Evolutionary conservation across 2,113 vertebrate genomes (phyloP).

Genomic region (Neolamprologus fasciatus): DNA sequence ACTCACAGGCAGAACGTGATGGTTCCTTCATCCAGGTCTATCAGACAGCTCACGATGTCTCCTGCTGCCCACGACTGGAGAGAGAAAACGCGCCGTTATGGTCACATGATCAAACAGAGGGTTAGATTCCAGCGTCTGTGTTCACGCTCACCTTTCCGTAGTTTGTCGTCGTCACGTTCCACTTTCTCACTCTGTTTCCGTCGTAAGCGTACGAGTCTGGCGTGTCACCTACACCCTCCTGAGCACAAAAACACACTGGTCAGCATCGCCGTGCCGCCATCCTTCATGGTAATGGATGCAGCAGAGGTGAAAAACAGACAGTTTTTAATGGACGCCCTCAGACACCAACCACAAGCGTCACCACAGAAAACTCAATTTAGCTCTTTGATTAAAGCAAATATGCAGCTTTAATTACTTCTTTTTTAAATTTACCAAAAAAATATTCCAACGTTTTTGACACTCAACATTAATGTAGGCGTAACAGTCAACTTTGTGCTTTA

Average conservation of each 20-base stretch:
- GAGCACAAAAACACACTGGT: neutral
- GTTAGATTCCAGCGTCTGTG: neutral
- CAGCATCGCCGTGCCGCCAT: neutral
- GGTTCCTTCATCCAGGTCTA: slow-evolving; percentile 90
- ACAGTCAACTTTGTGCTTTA: neutral
- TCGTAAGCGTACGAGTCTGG: slow-evolving; percentile 95
- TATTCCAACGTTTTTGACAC: neutral
- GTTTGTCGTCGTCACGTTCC: slow-evolving; percentile 96
- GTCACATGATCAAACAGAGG: neutral
- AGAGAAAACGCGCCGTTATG: neutral
- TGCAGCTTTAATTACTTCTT: neutral
- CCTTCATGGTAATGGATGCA: neutral
- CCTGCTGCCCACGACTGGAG: slow-evolving; percentile 93
- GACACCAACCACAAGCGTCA: neutral
- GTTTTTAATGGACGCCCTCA: neutral
- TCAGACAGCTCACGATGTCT: slow-evolving; percentile 96
- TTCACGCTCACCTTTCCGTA: slow-evolving; percentile 84
- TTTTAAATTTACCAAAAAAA: neutral
- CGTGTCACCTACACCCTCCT: slow-evolving; percentile 96
- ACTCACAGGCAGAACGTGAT: slow-evolving; percentile 95
- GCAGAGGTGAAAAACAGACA: neutral
- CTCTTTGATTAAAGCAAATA: neutral
- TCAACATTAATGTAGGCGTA: neutral
- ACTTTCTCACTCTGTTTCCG: slow-evolving; percentile 94
- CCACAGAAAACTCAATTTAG: neutral